phyloP scores from a whole-genome alignment of 2,888 invertebrate genomes.

The Phoronis australis region DNA sequence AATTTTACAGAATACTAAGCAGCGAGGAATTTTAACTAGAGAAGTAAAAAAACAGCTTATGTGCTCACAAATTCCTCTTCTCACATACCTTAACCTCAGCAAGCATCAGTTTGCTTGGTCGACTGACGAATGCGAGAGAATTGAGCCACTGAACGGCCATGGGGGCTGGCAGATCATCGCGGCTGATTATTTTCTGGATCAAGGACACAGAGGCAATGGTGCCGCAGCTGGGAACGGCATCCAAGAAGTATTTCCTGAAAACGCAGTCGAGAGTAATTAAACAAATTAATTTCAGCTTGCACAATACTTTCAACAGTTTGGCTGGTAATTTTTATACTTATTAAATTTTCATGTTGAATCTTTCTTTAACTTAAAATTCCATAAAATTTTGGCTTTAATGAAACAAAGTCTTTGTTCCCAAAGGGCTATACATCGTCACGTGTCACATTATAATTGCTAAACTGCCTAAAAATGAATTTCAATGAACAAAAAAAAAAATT shows the following conservation, averaged over 20 bases:
- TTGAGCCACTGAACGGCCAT: constrained; percentile 76
- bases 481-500: too few relatives aligned
- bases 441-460: too few relatives aligned
- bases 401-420: too few relatives aligned
- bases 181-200: constrained; percentile 75
- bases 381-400: too few relatives aligned
- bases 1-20: too few relatives aligned
- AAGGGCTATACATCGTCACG: too few relatives aligned
- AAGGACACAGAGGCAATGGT: constrained; percentile 75
- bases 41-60: too few relatives aligned
- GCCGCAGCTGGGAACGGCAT: constrained; percentile 81
- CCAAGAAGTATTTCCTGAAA: constrained; percentile 68
- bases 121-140: constrained; percentile 72
- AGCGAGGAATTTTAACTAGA: too few relatives aligned
- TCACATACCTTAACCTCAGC: constrained; percentile 48
- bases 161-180: constrained; percentile 61
- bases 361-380: neutral
- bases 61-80: neutral
- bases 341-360: neutral
- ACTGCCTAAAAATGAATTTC: too few relatives aligned
- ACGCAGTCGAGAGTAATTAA: too few relatives aligned
- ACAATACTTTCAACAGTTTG: neutral
- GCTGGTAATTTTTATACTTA: neutral
- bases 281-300: too few relatives aligned
- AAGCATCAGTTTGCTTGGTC: constrained; percentile 54